A percentile compares a stretch with the other conserved stretches of the same genome.
These are phyloP conservation scores for Amniataba percoides DNA, from an alignment of 2,797 vertebrate genomes.

Conservation along the genomic window DNA sequence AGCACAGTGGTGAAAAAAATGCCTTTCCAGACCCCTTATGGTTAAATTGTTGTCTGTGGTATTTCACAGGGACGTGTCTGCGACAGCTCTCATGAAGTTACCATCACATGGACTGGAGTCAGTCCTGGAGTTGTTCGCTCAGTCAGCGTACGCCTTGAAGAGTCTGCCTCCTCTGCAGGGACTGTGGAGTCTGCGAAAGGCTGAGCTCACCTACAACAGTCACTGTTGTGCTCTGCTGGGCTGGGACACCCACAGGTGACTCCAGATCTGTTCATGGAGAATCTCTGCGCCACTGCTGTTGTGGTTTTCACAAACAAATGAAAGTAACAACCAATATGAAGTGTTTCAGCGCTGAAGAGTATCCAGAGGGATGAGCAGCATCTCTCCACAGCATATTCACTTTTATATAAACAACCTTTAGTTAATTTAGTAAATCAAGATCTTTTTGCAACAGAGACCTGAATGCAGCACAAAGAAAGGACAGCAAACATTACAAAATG, in stretches of 20 bases:
- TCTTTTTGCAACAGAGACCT: too few relatives aligned
- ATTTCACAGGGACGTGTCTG: slow-evolving; percentile 89
- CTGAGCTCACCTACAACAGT: slow-evolving; percentile 91
- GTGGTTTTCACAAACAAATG: background rate
- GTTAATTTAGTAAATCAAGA: too few relatives aligned
- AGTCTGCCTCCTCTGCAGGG: slow-evolving; percentile 87
- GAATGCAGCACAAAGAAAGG: too few relatives aligned
- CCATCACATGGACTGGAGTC: slow-evolving; percentile 88
- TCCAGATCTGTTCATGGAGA: background rate
- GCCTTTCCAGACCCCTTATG: background rate
- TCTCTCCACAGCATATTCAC: too few relatives aligned
- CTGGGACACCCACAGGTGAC: slow-evolving; percentile 85
- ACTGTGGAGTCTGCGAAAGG: slow-evolving; percentile 87
- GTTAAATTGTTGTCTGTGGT: slow-evolving; percentile 24
- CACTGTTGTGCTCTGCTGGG: slow-evolving; percentile 91
- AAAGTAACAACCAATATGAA: too few relatives aligned
- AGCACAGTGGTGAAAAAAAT: slow-evolving; percentile 1
- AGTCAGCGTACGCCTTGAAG: slow-evolving; percentile 87
- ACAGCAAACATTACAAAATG: too few relatives aligned
- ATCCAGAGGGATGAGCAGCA: too few relatives aligned
- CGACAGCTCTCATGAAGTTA: slow-evolving; percentile 86
- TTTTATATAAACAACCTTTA: too few relatives aligned
- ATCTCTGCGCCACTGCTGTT: background rate
- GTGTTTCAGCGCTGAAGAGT: too few relatives aligned
- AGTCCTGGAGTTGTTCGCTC: slow-evolving; percentile 87